Conservation (phyloP, 2,113 vertebrate genomes). For the Axis porcinus region DNA sequence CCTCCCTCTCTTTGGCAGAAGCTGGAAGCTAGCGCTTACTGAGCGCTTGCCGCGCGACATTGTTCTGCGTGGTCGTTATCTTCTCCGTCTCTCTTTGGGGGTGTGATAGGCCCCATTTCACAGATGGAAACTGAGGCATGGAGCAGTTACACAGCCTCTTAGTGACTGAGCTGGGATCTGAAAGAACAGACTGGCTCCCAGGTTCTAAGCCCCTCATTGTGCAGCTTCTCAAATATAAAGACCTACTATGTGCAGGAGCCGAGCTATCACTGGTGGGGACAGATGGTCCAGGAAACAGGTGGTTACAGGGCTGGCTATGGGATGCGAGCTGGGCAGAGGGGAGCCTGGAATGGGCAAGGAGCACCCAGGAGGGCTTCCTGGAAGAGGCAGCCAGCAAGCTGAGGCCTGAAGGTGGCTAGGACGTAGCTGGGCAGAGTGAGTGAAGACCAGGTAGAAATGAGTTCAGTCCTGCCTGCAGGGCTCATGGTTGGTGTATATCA, state of each 20-base stretch:
- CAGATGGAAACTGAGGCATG: neutral
- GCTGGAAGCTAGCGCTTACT: rapidly evolving
- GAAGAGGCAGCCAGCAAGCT: neutral
- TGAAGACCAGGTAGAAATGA: neutral
- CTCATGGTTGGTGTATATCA: rapidly evolving
- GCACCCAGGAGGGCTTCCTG: neutral
- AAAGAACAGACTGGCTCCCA: neutral
- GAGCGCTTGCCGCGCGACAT: rapidly evolving
- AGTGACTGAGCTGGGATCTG: rapidly evolving
- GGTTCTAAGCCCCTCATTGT: neutral
- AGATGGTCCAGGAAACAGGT: neutral
- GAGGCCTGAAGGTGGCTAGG: neutral
- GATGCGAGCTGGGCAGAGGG: neutral
- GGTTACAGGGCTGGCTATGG: neutral
- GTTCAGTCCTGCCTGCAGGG: neutral
- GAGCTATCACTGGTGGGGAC: neutral
- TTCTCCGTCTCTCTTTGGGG: neutral
- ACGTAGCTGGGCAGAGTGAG: neutral
- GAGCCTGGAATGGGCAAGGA: neutral
- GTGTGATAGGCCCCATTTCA: neutral
- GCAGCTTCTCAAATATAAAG: neutral
- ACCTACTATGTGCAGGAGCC: neutral
- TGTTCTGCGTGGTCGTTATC: rapidly evolving
- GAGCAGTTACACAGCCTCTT: rapidly evolving
- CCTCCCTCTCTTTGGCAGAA: rapidly evolving